Percentiles rank a stretch among this genome's conserved stretches.
Evolutionary conservation across 2,113 vertebrate species (phyloP).

Genomic region (Melierax canorus): DNA sequence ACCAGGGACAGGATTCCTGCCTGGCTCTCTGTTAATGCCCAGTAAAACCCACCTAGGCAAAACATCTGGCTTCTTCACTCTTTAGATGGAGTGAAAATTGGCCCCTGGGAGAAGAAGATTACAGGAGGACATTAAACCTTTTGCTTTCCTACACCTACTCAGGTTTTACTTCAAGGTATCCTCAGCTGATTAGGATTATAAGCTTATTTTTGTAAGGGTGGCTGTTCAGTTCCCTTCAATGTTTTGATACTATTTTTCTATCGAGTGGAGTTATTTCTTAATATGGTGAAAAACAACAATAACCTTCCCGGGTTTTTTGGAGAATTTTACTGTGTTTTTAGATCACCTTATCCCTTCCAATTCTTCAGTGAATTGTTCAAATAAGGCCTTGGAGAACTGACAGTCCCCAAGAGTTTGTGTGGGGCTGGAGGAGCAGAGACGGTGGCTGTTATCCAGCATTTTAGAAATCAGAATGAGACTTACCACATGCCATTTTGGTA

Average conservation of each 20-base stretch:
- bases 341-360: conserved; percentile 37
- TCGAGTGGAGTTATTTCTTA: not conserved
- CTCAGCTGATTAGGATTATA: not conserved
- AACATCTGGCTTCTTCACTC: not conserved
- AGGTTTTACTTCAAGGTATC: not conserved
- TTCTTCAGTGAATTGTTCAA: conserved; percentile 36
- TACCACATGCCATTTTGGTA: conserved; percentile 46
- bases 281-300: not conserved
- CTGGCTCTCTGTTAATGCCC: not conserved
- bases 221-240: not conserved
- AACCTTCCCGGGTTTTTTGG: not conserved
- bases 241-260: not conserved
- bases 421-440: not conserved
- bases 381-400: conserved; percentile 54
- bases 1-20: not conserved
- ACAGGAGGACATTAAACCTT: not conserved
- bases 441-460: not conserved
- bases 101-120: not conserved
- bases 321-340: not conserved
- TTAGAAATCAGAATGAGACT: conserved; percentile 36
- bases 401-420: conserved; percentile 10
- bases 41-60: not conserved
- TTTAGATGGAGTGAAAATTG: not conserved
- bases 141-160: not conserved
- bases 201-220: not conserved